Percentiles rank a stretch among this genome's conserved stretches.
Evolutionary conservation across 2,797 vertebrate genomes (phyloP).

Genomic region (Podargus strigoides): DNA sequence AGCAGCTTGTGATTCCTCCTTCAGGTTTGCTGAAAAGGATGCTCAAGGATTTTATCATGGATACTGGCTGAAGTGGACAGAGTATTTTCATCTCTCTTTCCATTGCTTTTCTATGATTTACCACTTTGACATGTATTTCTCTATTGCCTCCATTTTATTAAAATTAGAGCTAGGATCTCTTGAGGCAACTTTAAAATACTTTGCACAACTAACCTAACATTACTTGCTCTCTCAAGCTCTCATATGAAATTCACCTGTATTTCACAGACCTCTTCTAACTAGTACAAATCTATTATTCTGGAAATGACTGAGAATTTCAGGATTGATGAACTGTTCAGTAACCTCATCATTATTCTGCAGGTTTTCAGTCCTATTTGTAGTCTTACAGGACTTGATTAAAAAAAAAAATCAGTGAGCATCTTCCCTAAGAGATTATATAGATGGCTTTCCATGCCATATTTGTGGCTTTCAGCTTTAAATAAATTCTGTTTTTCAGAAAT

Average conservation of each 20-base stretch:
- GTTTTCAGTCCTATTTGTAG: neutral
- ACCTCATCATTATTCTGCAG: neutral
- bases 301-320: neutral
- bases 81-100: neutral
- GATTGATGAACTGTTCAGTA: neutral
- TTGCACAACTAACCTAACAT: neutral
- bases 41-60: neutral
- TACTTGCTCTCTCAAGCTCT: neutral
- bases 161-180: neutral
- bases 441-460: neutral
- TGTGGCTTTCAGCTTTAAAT: neutral
- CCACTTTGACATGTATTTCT: neutral
- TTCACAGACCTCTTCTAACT: neutral
- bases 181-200: neutral
- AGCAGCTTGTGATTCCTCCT: neutral
- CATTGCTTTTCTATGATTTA: neutral
- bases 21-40: neutral
- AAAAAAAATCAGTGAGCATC: neutral
- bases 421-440: neutral
- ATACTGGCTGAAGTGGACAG: neutral
- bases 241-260: neutral
- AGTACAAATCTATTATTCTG: neutral
- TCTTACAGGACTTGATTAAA: neutral
- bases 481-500: neutral
- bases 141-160: neutral